Base-by-base conservation (phyloP, 2,113 vertebrate species). In the Cromileptes altivelis region DNA sequence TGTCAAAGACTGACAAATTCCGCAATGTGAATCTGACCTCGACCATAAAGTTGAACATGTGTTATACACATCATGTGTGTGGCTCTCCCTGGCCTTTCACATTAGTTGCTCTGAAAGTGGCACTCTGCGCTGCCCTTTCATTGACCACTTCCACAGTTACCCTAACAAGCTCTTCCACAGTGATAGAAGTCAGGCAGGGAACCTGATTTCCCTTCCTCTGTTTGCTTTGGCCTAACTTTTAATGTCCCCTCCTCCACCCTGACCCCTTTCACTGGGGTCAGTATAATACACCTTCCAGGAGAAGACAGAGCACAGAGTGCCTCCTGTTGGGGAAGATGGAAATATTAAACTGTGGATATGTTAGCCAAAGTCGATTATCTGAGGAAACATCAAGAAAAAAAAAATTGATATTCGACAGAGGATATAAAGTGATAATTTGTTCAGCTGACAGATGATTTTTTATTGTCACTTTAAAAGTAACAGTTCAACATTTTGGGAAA, bases 121-220 rank as follows among this genome's bases (percentile, higher is more conserved):
- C 60, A 45, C 70, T 50, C 63, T 40, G 57, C 13, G 56, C 72
- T 86, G 65, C 18, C 74, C 88, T 87, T 53, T 87, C 78, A 65
- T 27, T 73, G 83, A 90, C 82, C 69, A 88, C 86, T 70, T 85
- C 64, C 80, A 89, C 86, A 89, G 86, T 88, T 88, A 83, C 78
- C 88, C 88, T 75, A 92, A 90, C 80, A 93, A 76, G 50, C 45
- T 56, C 69, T 58, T 87, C 55, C 63, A 6, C 25, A 27, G 64
- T 63, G 83, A 75, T 81, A 76, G 75, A 72, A 76, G 75, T 84
- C 80, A 77, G 61, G 17, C 52, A 42, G 85, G 50, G 71, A 40
- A 37, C 42, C 50, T 33, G 57, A 50, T 89, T 75, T 81, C 77
- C 33, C 79, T 75, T 65, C 75, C 79, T 77, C 47, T 52, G 27